A percentile compares a stretch with the other conserved stretches of the same genome.
Evolutionary conservation across 2,888 invertebrate genomes (phyloP).

Genomic region (Parelbella ahira): DNA sequence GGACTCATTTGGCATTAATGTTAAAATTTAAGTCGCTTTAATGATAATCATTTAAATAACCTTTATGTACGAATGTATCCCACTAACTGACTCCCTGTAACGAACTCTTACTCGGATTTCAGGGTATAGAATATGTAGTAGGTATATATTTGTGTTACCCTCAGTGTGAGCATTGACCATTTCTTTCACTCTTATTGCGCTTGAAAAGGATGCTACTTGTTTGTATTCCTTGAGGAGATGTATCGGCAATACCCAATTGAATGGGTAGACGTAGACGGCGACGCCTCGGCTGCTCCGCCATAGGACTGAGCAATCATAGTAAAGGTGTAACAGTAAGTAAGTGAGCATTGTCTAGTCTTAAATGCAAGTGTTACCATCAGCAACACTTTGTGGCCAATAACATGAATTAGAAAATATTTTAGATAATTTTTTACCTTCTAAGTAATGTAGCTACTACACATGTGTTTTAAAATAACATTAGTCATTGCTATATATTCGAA

Average conservation of each 20-base stretch:
- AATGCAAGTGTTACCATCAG: too few relatives aligned
- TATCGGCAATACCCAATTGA: constrained; percentile 31
- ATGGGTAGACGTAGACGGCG: constrained; percentile 35
- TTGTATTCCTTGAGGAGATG: constrained; percentile 32
- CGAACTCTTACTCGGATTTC: constrained; percentile 4
- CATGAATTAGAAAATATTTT: too few relatives aligned
- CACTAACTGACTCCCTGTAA: background rate
- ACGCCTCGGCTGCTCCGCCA: constrained; percentile 38
- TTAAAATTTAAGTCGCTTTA: too few relatives aligned
- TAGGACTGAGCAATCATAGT: constrained; percentile 24
- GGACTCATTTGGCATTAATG: too few relatives aligned
- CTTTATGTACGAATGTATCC: background rate
- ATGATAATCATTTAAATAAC: too few relatives aligned
- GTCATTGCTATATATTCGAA: too few relatives aligned
- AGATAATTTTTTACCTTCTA: too few relatives aligned
- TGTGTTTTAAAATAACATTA: too few relatives aligned
- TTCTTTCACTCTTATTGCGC: constrained; percentile 32
- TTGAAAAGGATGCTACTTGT: constrained; percentile 31
- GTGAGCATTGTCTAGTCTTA: too few relatives aligned
- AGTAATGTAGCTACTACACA: too few relatives aligned
- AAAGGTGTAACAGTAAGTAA: constrained; percentile 6
- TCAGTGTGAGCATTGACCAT: constrained; percentile 30
- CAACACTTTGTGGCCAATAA: too few relatives aligned
- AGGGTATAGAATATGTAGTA: constrained; percentile 12
- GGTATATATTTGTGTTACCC: constrained; percentile 3